Evolutionary conservation across 2,797 vertebrate species (phyloP).

Genomic region (Phyllotis vaccarum): DNA sequence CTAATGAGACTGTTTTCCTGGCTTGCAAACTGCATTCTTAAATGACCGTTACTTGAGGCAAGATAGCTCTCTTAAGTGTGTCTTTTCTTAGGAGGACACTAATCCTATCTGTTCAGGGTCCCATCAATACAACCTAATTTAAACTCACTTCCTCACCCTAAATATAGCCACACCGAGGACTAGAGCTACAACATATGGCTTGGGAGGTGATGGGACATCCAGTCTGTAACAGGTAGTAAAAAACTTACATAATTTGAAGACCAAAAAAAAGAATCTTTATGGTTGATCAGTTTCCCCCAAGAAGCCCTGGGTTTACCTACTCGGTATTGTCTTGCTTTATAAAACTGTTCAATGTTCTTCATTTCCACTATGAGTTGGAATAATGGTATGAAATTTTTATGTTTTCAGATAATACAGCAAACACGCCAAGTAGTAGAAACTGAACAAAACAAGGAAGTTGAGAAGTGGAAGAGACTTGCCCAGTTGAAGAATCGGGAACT

Average conservation of each 20-base stretch:
- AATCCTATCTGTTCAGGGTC: not conserved
- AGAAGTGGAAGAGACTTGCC: constrained; percentile 92
- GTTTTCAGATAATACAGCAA: constrained; percentile 90
- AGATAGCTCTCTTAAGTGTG: not conserved
- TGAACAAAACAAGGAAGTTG: constrained; percentile 89
- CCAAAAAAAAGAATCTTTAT: not conserved
- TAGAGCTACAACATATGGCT: not conserved
- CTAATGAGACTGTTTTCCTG: not conserved
- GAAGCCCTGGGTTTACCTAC: not conserved
- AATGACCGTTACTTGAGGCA: not conserved
- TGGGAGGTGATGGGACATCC: not conserved
- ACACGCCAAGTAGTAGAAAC: constrained; percentile 84
- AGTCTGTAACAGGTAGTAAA: not conserved
- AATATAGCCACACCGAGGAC: not conserved
- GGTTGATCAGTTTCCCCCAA: not conserved
- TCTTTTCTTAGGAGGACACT: not conserved
- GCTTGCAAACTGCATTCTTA: not conserved
- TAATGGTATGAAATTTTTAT: not conserved
- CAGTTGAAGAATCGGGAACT: constrained; percentile 92
- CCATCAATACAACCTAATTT: not conserved
- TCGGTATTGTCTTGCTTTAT: not conserved
- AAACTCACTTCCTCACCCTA: not conserved
- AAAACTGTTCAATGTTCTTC: not conserved
- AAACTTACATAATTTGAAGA: not conserved
- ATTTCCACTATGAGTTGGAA: not conserved